phyloP scores from a whole-genome alignment of 2,113 vertebrate genomes.

The Sinocyclocheilus anophthalmus region DNA sequence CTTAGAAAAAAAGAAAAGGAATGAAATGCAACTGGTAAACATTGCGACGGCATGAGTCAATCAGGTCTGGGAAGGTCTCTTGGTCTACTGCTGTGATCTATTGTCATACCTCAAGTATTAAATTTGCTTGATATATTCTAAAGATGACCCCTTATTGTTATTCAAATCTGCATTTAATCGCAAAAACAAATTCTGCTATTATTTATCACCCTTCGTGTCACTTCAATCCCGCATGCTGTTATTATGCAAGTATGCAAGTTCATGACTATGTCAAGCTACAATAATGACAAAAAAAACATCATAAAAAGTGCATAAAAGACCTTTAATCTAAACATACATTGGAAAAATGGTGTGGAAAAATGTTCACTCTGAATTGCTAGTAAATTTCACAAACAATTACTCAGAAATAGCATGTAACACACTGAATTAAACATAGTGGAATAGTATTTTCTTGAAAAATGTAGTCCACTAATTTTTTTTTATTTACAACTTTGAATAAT shows the following conservation, averaged over 20 bases:
- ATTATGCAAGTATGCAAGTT: neutral
- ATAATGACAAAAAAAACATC: neutral
- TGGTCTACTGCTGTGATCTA: neutral
- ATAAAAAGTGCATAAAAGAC: neutral
- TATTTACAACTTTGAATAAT: no score
- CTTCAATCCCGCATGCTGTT: neutral
- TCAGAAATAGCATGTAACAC: no score
- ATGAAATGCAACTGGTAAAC: slow-evolving; percentile 34
- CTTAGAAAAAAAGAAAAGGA: slow-evolving; percentile 26
- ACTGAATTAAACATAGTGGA: no score
- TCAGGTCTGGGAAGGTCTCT: slow-evolving; percentile 17
- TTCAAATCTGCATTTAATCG: no score
- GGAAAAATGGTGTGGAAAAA: no score
- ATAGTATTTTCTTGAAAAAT: no score
- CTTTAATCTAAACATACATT: neutral
- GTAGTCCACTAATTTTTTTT: no score
- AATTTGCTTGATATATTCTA: neutral
- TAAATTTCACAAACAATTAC: no score
- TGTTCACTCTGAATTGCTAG: no score
- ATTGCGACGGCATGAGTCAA: neutral
- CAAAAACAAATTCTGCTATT: neutral
- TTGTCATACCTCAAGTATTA: neutral
- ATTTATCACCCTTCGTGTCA: neutral
- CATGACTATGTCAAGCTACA: neutral
- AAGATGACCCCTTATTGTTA: neutral